Evolutionary conservation across 2,888 invertebrate genomes (phyloP).

Genomic region (Diplazon laetatorius): DNA sequence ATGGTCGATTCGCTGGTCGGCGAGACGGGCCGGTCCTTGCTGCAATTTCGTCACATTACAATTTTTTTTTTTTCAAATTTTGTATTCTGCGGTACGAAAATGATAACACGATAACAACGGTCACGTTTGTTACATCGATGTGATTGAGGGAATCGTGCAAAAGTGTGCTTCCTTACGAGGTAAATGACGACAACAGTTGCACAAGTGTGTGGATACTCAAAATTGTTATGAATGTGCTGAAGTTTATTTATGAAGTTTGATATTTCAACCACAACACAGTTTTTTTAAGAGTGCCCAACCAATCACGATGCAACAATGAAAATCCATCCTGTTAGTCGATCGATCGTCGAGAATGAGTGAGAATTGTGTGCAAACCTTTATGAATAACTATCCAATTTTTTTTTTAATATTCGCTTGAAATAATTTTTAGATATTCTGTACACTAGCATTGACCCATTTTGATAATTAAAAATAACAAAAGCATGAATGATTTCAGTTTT

Average conservation of each 20-base stretch:
- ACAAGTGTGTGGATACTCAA: neutral
- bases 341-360: constrained; percentile 65
- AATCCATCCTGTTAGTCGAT: constrained; percentile 70
- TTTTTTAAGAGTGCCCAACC: constrained; percentile 14
- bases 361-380: neutral
- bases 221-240: no score
- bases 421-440: no score
- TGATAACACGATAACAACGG: neutral
- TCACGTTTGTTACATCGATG: constrained; percentile 30
- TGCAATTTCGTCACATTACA: constrained; percentile 73
- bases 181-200: constrained; percentile 50
- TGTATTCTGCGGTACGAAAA: neutral
- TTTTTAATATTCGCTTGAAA: neutral
- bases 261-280: no score
- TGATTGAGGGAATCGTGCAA: constrained; percentile 69
- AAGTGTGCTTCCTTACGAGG: constrained; percentile 65
- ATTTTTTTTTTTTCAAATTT: neutral
- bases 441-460: no score
- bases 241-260: no score
- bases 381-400: neutral
- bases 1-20: constrained; percentile 82
- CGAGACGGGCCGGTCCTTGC: constrained; percentile 86
- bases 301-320: constrained; percentile 67
- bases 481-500: no score
- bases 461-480: no score